phyloP scores from a whole-genome alignment of 2,797 vertebrate genomes.

The Poeciliopsis gracilis region DNA sequence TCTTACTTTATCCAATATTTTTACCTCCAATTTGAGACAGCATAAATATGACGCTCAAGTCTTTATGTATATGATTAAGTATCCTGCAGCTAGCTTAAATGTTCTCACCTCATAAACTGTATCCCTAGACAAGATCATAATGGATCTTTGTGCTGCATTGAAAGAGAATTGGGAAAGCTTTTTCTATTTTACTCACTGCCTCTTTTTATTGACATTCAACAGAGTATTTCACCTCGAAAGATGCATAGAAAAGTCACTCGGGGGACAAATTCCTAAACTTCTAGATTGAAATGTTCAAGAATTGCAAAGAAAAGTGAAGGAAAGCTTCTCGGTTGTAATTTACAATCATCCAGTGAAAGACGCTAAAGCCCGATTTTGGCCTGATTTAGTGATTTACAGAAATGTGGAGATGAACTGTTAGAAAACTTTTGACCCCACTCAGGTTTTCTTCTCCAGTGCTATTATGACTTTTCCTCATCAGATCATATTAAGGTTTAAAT shows the following conservation, averaged over 20 bases:
- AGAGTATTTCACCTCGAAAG: neutral
- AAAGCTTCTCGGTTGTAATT: neutral
- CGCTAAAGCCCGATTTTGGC: neutral
- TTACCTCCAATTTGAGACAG: neutral
- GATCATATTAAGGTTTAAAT: neutral
- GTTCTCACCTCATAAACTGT: neutral
- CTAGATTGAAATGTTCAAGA: neutral
- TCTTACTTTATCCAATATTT: neutral
- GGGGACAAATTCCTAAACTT: neutral
- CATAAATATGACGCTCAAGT: neutral
- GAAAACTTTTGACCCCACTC: neutral
- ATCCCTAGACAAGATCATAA: neutral
- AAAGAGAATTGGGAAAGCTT: neutral
- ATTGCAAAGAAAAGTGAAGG: neutral
- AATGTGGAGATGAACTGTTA: neutral
- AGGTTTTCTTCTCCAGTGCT: neutral
- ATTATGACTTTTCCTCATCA: neutral
- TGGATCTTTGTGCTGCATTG: neutral
- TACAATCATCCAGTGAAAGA: neutral
- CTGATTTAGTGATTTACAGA: neutral
- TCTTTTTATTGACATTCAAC: neutral
- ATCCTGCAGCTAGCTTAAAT: neutral
- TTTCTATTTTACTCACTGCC: neutral
- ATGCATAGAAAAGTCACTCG: neutral
- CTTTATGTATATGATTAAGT: neutral